Evolutionary conservation across 2,113 vertebrate species (phyloP), one percentile per base, ranked within the genome.

Genomic region (Laticauda colubrina): DNA sequence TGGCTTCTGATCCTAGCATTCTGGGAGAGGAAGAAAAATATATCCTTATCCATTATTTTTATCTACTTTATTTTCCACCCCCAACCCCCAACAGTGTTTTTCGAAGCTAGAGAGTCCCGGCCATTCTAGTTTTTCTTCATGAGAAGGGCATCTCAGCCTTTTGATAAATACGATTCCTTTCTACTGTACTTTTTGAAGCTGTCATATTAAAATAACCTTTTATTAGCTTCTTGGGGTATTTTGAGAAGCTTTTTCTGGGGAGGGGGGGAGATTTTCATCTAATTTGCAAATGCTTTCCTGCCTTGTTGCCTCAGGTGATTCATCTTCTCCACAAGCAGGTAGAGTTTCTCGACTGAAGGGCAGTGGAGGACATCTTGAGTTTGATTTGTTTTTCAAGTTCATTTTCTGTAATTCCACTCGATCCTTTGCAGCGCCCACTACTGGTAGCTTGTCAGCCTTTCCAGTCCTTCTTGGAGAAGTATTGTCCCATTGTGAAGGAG

Each of bases 381-480:
- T 14, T 24, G 85, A 24, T 43, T 23, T 48, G 45, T 3, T 26
- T 8, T 51, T 51, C 23, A 29, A 53, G 48, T 15, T 24, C n/a
- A 15, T 12, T 87, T 4, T 56, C 55, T 24, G n/a, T 14, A 11
- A 14, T 43, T 53, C 24, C 94, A 29, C 12, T 5, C 6, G 0
- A 26, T 53, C 53, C 43, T 29, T 3, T 23, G 5, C 85, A 93
- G 94, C 85, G 85, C 24, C 94, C 94, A 1, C 53, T 92, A 26
- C 88, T 97, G 90, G 94, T 96, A 64, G 89, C 94, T 8, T 95
- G 95, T 29, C 89, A 93, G 26, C 89, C 23, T 53, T 95, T 97
- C 90, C 57, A 89, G 88, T n/a, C 94, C 85, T 96, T 96, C 94
- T 93, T 97, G 95, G 89, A 95, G 92, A 93, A 89, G 85, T 90